Conservation (phyloP, 2,113 vertebrate genomes). For the Syngnathus scovelli region DNA sequence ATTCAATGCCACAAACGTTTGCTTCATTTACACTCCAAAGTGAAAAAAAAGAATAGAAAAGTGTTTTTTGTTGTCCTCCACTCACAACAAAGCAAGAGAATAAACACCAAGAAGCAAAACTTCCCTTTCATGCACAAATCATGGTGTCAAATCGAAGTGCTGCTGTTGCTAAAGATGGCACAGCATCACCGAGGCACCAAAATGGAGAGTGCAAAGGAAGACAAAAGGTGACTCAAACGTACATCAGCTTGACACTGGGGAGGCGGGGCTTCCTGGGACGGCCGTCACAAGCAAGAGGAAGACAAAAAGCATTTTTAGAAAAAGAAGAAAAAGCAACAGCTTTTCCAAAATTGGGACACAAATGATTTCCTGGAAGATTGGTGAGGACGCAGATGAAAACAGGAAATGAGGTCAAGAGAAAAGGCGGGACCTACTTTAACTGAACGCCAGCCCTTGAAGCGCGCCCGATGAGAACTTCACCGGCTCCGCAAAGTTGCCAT, state of each 20-base stretch:
- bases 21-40: slow-evolving; percentile 89
- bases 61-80: slow-evolving; percentile 74
- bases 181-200: slow-evolving; percentile 1
- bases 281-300: slow-evolving; percentile 65
- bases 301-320: slow-evolving; percentile 14
- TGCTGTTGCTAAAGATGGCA: slow-evolving; percentile 28
- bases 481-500: slow-evolving; percentile 93
- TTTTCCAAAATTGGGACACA: neutral
- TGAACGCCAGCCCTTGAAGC: slow-evolving; percentile 91
- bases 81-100: too few species aligned
- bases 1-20: slow-evolving; percentile 99
- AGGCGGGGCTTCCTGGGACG: slow-evolving; percentile 94
- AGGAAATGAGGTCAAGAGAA: neutral
- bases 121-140: too few species aligned
- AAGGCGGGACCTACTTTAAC: slow-evolving; percentile 88
- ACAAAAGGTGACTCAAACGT: slow-evolving; percentile 55
- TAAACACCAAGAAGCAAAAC: neutral
- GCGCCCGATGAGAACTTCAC: slow-evolving; percentile 91
- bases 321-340: slow-evolving; percentile 20
- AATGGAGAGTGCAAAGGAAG: neutral
- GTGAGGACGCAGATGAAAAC: slow-evolving; percentile 28
- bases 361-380: neutral
- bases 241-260: slow-evolving; percentile 84
- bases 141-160: too few species aligned
- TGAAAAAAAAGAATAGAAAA: slow-evolving; percentile 79